These are phyloP conservation scores for Drosophila trapezifrons DNA, from an alignment of 1,140 invertebrate species.

Conservation along the genomic window DNA sequence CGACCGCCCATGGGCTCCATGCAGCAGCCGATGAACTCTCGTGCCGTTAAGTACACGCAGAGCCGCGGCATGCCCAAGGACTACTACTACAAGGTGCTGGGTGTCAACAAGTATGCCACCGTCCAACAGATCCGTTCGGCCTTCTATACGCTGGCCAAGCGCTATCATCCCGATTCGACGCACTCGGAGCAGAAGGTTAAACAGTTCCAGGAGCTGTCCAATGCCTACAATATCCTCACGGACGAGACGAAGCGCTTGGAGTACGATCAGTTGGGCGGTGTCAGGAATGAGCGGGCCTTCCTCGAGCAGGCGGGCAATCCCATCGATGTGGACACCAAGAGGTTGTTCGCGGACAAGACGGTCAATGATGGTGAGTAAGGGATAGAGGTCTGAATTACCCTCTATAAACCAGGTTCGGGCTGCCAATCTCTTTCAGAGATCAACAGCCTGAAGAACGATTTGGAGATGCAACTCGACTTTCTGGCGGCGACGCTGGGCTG, in stretches of 20 bases:
- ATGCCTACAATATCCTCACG: slow-evolving; percentile 93
- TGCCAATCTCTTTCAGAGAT: slow-evolving; percentile 41
- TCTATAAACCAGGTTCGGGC: not conserved
- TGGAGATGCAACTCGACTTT: slow-evolving; percentile 58
- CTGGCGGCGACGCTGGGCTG: slow-evolving; percentile 70
- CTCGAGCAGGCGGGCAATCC: slow-evolving; percentile 67
- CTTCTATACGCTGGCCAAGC: slow-evolving; percentile 90
- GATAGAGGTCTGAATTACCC: not conserved
- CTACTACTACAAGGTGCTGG: slow-evolving; percentile 94
- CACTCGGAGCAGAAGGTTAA: slow-evolving; percentile 88
- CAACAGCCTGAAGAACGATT: slow-evolving; percentile 51
- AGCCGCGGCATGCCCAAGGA: slow-evolving; percentile 87
- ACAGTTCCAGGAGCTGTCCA: slow-evolving; percentile 94
- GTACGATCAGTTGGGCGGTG: slow-evolving; percentile 87
- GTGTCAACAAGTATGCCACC: slow-evolving; percentile 89
- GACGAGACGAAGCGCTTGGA: slow-evolving; percentile 91
- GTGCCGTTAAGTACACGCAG: slow-evolving; percentile 28
- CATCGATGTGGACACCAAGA: slow-evolving; percentile 35
- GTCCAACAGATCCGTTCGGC: slow-evolving; percentile 93
- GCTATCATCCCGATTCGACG: slow-evolving; percentile 90
- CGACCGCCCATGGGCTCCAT: slow-evolving; percentile 14
- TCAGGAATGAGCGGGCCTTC: slow-evolving; percentile 68
- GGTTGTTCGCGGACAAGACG: not conserved
- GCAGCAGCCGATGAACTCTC: slow-evolving; percentile 4
- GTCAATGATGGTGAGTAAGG: slow-evolving; percentile 43